Conservation (phyloP, 2,888 invertebrate species). For the Hyposoter didymator region DNA sequence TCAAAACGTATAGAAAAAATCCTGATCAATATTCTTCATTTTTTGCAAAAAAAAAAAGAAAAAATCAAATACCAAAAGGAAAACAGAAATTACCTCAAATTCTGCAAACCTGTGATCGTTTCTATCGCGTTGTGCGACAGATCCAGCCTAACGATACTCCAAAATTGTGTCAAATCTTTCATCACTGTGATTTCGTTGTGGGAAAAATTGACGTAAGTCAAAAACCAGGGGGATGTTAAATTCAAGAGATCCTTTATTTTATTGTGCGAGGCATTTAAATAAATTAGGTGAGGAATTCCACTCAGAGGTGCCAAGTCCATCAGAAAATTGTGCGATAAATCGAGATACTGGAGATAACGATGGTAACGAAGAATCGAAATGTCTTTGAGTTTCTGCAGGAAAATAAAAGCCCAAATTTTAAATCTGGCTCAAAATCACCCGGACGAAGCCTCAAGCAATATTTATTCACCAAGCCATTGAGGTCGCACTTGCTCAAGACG, state of each 20-base stretch:
- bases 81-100: constrained; percentile 83
- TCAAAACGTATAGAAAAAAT: too few relatives aligned
- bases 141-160: constrained; percentile 87
- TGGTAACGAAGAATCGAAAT: constrained; percentile 86
- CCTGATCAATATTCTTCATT: too few relatives aligned
- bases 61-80: too few relatives aligned
- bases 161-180: constrained; percentile 86
- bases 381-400: constrained; percentile 82
- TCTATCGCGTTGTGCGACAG: constrained; percentile 87
- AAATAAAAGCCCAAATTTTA: too few relatives aligned
- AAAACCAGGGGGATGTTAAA: constrained; percentile 87
- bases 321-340: constrained; percentile 86
- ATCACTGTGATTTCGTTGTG: constrained; percentile 86
- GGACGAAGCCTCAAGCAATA: not conserved
- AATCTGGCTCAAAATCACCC: too few relatives aligned
- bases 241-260: constrained; percentile 85
- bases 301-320: constrained; percentile 85
- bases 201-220: constrained; percentile 87
- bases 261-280: constrained; percentile 86
- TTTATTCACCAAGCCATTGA: constrained; percentile 79
- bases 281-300: constrained; percentile 86
- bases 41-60: too few relatives aligned
- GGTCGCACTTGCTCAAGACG: constrained; percentile 86
- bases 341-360: constrained; percentile 87
- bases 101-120: constrained; percentile 85